Evolutionary conservation across 2,113 vertebrate species (phyloP).

Genomic region (Oncorhynchus keta): DNA sequence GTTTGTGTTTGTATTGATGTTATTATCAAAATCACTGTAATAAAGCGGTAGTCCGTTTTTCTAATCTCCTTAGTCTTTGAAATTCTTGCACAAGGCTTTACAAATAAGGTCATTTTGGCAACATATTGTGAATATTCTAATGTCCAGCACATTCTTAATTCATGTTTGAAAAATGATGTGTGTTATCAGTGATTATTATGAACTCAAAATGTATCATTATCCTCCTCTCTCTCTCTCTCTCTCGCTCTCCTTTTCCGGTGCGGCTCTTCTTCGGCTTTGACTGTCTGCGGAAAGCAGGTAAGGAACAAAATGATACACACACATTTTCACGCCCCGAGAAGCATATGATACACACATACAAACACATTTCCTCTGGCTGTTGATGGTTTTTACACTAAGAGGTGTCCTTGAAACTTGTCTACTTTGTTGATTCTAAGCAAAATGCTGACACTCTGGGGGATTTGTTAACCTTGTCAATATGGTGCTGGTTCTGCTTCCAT

Average conservation of each 20-base stretch:
- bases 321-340: not conserved
- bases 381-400: not conserved
- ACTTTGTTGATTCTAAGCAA: conserved; percentile 30
- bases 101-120: not conserved
- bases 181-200: not conserved
- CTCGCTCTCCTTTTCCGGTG: conserved; percentile 1
- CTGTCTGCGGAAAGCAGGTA: conserved; percentile 6
- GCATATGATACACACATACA: not conserved
- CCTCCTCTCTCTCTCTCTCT: not conserved
- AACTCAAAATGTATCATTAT: not conserved
- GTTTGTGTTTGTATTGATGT: not conserved
- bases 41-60: not conserved
- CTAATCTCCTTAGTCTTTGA: not conserved
- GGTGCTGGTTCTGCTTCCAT: conserved; percentile 51
- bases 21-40: not conserved
- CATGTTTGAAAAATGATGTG: not conserved
- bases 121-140: not conserved
- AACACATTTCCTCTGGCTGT: not conserved
- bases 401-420: conserved; percentile 26
- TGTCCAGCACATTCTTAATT: not conserved
- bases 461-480: conserved; percentile 35
- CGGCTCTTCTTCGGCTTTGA: not conserved
- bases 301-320: not conserved
- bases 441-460: conserved; percentile 45
- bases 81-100: not conserved